phyloP scores from a whole-genome alignment of 1,140 invertebrate genomes.

The Leptinotarsa defecta region DNA sequence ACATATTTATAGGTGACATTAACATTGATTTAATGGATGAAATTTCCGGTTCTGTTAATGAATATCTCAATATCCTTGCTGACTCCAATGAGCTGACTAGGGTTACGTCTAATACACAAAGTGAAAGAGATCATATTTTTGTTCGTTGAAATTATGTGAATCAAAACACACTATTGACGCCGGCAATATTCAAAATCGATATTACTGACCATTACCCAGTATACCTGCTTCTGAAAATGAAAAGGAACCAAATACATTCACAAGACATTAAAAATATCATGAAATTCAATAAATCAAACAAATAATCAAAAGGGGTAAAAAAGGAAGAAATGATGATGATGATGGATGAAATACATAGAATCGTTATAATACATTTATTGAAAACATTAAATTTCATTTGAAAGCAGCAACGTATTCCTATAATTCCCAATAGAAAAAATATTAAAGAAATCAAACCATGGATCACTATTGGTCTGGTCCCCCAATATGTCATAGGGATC shows the following conservation, averaged over 20 bases:
- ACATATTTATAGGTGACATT: neutral
- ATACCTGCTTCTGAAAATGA: neutral
- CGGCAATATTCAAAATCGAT: neutral
- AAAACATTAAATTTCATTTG: no score
- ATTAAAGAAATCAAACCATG: no score
- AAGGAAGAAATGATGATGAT: no score
- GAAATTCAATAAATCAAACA: neutral
- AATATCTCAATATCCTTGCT: neutral
- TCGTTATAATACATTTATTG: no score
- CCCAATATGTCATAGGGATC: no score
- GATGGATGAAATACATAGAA: no score
- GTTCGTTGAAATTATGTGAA: neutral
- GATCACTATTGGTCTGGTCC: no score
- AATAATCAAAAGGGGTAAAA: neutral
- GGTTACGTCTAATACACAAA: no score
- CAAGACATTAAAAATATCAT: neutral
- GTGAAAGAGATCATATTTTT: neutral
- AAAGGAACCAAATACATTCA: neutral
- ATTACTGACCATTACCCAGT: neutral
- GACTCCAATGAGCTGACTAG: neutral
- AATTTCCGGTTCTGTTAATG: neutral
- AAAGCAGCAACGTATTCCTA: no score
- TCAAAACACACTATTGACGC: neutral
- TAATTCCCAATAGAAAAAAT: no score
- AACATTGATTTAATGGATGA: neutral